Percentiles rank a stretch among this genome's conserved stretches.
Evolutionary conservation across 1,140 invertebrate species (phyloP).

Genomic region (Meloidogyne hapla): DNA sequence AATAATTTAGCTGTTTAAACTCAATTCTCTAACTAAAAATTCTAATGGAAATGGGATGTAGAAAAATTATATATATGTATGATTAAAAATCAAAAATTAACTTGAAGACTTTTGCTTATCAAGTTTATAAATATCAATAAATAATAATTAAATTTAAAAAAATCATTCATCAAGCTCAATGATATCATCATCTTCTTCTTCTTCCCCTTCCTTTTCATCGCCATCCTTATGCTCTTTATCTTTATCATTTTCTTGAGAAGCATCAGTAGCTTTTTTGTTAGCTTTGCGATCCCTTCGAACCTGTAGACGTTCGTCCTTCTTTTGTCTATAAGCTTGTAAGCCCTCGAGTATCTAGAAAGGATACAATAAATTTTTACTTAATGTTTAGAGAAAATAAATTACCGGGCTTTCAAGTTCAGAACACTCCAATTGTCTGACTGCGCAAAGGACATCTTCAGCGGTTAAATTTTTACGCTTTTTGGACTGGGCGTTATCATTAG

Average conservation of each 20-base stretch:
- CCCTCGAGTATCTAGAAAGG: conserved; percentile 34
- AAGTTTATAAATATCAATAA: no score
- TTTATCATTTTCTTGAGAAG: conserved; percentile 11
- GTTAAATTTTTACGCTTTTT: conserved; percentile 39
- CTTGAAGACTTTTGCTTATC: no score
- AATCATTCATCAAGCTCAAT: conserved; percentile 20
- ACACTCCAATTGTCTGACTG: conserved; percentile 31
- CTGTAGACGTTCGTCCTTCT: conserved; percentile 24
- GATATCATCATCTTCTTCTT: conserved; percentile 20
- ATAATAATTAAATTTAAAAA: conserved; percentile 5
- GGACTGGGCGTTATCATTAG: conserved; percentile 33
- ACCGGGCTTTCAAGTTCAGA: conserved; percentile 35
- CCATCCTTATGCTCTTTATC: conserved; percentile 3
- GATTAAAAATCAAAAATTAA: no score
- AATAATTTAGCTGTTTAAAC: no score
- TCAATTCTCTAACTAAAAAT: no score
- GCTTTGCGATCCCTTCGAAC: conserved; percentile 14
- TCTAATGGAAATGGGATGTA: no score
- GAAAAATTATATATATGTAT: no score
- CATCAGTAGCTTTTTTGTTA: conserved; percentile 13
- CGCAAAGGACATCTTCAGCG: conserved; percentile 37
- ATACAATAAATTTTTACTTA: no score
- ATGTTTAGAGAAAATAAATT: not conserved
- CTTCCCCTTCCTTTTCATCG: conserved; percentile 4
- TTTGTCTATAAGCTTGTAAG: conserved; percentile 7